Evolutionary conservation across 2,797 vertebrate genomes (phyloP), one percentile per base, ranked within the genome.

Genomic region (Phyllotis vaccarum): DNA sequence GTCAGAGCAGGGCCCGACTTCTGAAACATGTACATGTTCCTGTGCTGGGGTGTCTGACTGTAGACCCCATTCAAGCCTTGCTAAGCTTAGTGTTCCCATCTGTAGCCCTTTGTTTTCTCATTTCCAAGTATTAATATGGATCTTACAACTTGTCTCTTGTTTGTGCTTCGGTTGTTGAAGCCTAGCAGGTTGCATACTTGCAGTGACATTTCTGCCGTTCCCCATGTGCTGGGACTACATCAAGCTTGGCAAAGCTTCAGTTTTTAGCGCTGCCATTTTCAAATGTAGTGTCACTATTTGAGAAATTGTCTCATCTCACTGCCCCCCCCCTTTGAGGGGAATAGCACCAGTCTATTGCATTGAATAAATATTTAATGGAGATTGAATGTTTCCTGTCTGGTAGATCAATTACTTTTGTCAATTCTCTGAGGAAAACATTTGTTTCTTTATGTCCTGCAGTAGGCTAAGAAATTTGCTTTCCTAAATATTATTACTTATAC

Each of bases 331-430:
- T 96, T 74, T 94, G 94, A 95, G 43, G 87, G 93, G 93, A 95
- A 94, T 93, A 97, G 91, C 93, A 95, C 74, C 87, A 93, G 81
- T 79, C 86, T 92, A 97, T 94, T 96, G 87, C 83, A 90, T 58
- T 95, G 87, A 95, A 86, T 98, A 95, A 98, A 97, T 98, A 96
- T 95, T 98, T 98, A 96, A 98, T 97, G 96, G 90, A 96, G 81
- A 97, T 97, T 98, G 96, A 97, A 94, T 97, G 91, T 96, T 98
- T 98, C 96, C 97, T 97, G 93, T 96, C 74, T 94, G 81, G 72
- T 95, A 68, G 79, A 92, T 97, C 91, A 94, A 79, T 97, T 96
- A 94, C 76, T 95, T 91, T 95, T 96, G 88, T 96, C 93, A 89
- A 94, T 95, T 96, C 92, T 95, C 89, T 95, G 17, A 96, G 94